phyloP scores from a whole-genome alignment of 2,888 invertebrate genomes.

The Gastracanthus pulcherrimus region DNA sequence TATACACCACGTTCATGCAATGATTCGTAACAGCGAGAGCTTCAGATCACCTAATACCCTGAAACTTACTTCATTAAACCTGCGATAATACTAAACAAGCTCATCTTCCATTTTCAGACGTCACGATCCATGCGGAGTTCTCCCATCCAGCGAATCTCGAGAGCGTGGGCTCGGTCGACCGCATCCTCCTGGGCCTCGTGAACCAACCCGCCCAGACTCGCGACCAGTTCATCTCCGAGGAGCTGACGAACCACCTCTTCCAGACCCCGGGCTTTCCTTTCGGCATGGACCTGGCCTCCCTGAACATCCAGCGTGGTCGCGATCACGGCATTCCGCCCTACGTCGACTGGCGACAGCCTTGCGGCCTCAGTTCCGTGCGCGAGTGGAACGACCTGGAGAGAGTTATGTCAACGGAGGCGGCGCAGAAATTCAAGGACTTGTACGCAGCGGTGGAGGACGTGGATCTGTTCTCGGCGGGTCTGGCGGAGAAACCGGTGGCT shows the following conservation, averaged over 20 bases:
- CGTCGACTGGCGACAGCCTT: constrained; percentile 88
- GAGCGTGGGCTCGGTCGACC: constrained; percentile 88
- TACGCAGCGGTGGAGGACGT: constrained; percentile 87
- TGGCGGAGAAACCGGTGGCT: constrained; percentile 88
- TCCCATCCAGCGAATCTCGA: constrained; percentile 83
- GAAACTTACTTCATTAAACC: too few relatives aligned
- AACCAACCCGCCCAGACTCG: constrained; percentile 88
- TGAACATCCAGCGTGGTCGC: constrained; percentile 92
- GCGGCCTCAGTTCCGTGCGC: constrained; percentile 84
- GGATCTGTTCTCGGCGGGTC: constrained; percentile 90
- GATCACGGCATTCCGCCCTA: constrained; percentile 93
- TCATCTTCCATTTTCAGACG: constrained; percentile 81
- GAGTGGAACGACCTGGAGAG: constrained; percentile 86
- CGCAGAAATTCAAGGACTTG: constrained; percentile 80
- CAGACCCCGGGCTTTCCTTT: constrained; percentile 85
- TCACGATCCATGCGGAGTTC: constrained; percentile 88
- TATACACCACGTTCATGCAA: too few relatives aligned
- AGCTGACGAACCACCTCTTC: constrained; percentile 90
- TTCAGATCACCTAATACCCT: too few relatives aligned
- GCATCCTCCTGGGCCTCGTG: constrained; percentile 86
- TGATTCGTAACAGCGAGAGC: too few relatives aligned
- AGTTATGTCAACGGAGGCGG: constrained; percentile 84
- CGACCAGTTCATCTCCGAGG: constrained; percentile 89
- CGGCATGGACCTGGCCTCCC: constrained; percentile 92
- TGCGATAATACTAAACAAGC: too few relatives aligned